A percentile compares a stretch with the other conserved stretches of the same genome.
Conservation (phyloP, 1,140 invertebrate genomes). For the Drosophila subobscura region DNA sequence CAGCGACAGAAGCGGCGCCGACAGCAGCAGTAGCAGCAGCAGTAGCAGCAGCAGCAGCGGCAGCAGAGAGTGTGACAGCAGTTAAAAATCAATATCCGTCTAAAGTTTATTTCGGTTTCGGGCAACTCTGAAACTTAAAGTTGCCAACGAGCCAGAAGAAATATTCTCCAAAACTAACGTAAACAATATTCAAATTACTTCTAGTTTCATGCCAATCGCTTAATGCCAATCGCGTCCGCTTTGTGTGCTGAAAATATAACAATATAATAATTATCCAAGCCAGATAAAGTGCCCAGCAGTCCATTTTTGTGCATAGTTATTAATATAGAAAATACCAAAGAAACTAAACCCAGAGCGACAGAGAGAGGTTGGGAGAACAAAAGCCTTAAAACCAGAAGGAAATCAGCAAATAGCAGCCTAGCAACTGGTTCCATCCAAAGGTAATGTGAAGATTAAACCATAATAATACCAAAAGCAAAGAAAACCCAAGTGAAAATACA, state of each 20-base stretch:
- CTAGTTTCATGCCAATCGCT: conserved; percentile 48
- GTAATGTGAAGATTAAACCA: no score
- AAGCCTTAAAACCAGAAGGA: no score
- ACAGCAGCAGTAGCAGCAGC: conserved; percentile 27
- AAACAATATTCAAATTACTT: conserved; percentile 23
- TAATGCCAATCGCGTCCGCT: conserved; percentile 43
- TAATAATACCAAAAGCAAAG: background rate
- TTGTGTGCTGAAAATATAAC: conserved; percentile 41
- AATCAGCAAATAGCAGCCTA: conserved; percentile 20
- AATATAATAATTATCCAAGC: conserved; percentile 18
- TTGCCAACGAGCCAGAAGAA: conserved; percentile 42
- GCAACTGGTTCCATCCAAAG: conserved; percentile 1
- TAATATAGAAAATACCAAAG: conserved; percentile 12
- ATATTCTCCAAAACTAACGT: conserved; percentile 8
- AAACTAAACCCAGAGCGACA: background rate
- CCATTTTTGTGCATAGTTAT: conserved; percentile 67
- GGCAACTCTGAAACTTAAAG: conserved; percentile 54
- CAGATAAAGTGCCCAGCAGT: conserved; percentile 39
- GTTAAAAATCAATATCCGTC: conserved; percentile 83
- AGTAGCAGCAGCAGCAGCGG: background rate
- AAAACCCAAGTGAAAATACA: conserved; percentile 38
- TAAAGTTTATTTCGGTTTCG: conserved; percentile 83
- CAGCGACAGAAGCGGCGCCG: conserved; percentile 20
- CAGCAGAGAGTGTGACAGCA: conserved; percentile 17
- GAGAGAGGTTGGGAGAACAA: conserved; percentile 7